These are phyloP conservation scores for Pterobdella sp. DNA, from an alignment of 2,888 invertebrate genomes.

Conservation along the genomic window DNA sequence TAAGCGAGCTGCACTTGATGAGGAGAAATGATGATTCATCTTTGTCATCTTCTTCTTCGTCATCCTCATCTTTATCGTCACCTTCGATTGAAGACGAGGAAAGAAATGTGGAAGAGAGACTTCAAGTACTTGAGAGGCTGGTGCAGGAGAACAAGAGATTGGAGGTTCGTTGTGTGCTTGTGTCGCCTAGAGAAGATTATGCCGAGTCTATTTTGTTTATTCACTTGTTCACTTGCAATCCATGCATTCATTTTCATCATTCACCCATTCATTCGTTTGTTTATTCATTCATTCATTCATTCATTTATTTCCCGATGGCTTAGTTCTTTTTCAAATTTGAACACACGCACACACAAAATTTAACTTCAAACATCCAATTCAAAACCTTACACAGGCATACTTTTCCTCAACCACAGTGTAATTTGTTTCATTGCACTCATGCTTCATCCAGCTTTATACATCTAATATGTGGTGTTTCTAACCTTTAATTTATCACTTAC, in stretches of 20 bases:
- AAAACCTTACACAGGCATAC: no score
- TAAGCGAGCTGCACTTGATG: conserved; percentile 47
- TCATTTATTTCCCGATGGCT: no score
- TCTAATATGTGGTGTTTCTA: no score
- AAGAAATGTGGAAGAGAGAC: conserved; percentile 49
- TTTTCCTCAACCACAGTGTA: no score
- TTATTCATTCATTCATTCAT: not conserved
- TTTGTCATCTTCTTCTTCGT: conserved; percentile 37
- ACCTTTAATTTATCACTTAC: no score
- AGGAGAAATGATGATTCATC: conserved; percentile 40
- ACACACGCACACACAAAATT: no score
- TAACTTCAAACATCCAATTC: no score
- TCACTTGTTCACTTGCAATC: not conserved
- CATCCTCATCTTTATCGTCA: conserved; percentile 34
- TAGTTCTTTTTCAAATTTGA: no score
- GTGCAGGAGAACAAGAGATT: conserved; percentile 48
- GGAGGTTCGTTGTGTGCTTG: conserved; percentile 41
- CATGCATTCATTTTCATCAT: not conserved
- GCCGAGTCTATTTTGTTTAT: not conserved
- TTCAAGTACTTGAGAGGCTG: conserved; percentile 46
- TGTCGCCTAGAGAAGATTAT: not conserved
- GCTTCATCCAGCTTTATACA: no score
- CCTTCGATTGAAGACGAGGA: conserved; percentile 45
- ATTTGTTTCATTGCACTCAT: no score
- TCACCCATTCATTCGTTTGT: not conserved